Conservation (phyloP, 1,140 invertebrate genomes). For the Hypothenemus hampei region DNA sequence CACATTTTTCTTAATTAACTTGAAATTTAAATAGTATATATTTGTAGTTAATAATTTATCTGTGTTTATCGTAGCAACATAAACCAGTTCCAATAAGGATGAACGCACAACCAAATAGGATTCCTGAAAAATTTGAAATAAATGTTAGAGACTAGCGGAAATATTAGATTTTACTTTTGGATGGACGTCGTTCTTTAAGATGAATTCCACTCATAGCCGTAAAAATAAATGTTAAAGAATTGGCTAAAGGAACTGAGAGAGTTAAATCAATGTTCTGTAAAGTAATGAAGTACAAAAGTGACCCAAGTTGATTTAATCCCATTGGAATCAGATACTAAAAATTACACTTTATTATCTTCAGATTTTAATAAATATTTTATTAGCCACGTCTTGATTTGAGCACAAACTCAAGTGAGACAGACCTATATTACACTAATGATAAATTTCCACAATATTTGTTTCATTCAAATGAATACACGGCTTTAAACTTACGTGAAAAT, state of each 20-base stretch:
- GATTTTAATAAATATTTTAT: not conserved
- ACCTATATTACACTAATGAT: not conserved
- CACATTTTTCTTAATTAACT: no score
- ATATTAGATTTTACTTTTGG: constrained; percentile 44
- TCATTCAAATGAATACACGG: no score
- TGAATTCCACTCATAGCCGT: constrained; percentile 61
- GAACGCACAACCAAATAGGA: constrained; percentile 1
- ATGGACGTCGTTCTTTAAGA: constrained; percentile 52
- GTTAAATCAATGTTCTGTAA: constrained; percentile 59
- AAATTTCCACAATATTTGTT: no score
- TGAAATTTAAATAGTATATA: no score
- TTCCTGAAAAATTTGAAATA: not conserved
- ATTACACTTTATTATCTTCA: not conserved
- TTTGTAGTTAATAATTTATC: not conserved
- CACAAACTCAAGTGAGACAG: no score
- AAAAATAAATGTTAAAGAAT: constrained; percentile 65
- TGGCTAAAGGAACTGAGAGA: constrained; percentile 61
- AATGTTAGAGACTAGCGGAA: not conserved
- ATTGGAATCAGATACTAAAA: constrained; percentile 64
- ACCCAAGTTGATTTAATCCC: constrained; percentile 63
- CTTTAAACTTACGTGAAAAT: constrained; percentile 53
- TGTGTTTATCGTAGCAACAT: constrained; percentile 14
- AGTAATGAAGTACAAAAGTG: constrained; percentile 58
- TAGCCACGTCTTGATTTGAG: not conserved
- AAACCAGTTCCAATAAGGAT: constrained; percentile 7